phyloP scores from a whole-genome alignment of 2,888 invertebrate species.

The Frankliniella intonsa region DNA sequence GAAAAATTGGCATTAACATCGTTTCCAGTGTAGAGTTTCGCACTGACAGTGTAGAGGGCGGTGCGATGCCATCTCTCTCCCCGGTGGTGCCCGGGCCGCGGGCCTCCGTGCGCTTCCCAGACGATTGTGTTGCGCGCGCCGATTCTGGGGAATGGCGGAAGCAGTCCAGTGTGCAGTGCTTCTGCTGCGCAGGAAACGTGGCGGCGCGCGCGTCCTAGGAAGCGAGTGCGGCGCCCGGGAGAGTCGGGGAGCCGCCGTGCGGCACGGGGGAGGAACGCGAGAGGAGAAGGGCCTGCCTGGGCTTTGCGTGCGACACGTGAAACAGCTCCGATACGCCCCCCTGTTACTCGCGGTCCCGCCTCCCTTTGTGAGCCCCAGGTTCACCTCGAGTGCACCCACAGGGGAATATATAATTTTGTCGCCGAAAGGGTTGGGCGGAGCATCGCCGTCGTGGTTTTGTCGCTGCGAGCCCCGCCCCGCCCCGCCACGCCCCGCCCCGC shows the following conservation, averaged over 20 bases:
- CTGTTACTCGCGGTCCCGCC: background rate
- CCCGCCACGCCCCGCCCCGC: too few relatives aligned
- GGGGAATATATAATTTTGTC: too few relatives aligned
- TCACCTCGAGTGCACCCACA: background rate
- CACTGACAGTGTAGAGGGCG: too few relatives aligned
- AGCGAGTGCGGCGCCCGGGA: background rate
- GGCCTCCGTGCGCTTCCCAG: too few relatives aligned
- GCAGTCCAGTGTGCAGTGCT: background rate
- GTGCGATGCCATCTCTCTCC: too few relatives aligned
- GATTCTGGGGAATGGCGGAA: constrained; percentile 6
- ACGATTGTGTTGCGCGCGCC: background rate
- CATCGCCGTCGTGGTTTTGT: background rate
- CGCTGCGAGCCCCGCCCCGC: background rate
- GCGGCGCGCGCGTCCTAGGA: background rate
- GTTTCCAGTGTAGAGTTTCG: too few relatives aligned
- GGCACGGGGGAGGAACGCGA: too few relatives aligned
- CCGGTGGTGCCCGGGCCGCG: too few relatives aligned
- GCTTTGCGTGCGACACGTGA: background rate
- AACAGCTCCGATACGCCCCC: background rate
- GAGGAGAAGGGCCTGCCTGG: background rate
- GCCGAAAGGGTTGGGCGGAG: too few relatives aligned
- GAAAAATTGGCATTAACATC: too few relatives aligned
- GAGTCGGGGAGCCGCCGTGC: background rate
- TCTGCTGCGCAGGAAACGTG: background rate
- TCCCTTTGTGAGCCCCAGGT: background rate